Percentiles rank a stretch among this genome's conserved stretches.
These are phyloP conservation scores for Nemurella pictetii DNA, from an alignment of 2,888 invertebrate genomes.

Conservation along the genomic window DNA sequence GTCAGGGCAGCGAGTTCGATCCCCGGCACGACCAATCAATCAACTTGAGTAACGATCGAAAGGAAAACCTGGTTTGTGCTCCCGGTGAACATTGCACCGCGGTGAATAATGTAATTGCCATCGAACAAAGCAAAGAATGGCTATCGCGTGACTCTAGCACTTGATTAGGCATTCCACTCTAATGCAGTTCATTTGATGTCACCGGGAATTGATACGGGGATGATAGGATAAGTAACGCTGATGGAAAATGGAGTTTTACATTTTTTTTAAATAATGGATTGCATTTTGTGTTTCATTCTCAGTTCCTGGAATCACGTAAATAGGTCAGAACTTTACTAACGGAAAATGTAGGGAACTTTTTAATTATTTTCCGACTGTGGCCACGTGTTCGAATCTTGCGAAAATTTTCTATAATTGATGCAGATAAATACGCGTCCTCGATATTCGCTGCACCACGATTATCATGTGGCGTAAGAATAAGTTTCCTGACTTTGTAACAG, in stretches of 20 bases:
- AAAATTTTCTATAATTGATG: no score
- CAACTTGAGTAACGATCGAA: neutral
- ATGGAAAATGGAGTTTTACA: neutral
- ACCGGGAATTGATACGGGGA: neutral
- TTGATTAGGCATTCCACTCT: neutral
- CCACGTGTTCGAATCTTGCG: no score
- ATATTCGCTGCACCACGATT: no score
- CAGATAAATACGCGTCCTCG: no score
- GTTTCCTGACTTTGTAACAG: no score
- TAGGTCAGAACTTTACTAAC: neutral
- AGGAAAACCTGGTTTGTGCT: no score
- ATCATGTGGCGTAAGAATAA: no score
- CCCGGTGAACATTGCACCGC: neutral
- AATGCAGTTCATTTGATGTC: conserved; percentile 13
- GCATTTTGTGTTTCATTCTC: neutral
- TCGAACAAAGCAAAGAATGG: neutral
- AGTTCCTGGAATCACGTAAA: neutral
- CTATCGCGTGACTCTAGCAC: neutral
- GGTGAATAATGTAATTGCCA: neutral
- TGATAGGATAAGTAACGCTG: neutral
- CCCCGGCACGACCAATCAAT: neutral
- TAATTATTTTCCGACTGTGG: no score
- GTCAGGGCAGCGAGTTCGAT: neutral
- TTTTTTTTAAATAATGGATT: neutral
- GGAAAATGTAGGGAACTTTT: no score